These are phyloP conservation scores for Acanthacorydalis orientalis DNA, from an alignment of 2,888 invertebrate genomes.

Conservation along the genomic window DNA sequence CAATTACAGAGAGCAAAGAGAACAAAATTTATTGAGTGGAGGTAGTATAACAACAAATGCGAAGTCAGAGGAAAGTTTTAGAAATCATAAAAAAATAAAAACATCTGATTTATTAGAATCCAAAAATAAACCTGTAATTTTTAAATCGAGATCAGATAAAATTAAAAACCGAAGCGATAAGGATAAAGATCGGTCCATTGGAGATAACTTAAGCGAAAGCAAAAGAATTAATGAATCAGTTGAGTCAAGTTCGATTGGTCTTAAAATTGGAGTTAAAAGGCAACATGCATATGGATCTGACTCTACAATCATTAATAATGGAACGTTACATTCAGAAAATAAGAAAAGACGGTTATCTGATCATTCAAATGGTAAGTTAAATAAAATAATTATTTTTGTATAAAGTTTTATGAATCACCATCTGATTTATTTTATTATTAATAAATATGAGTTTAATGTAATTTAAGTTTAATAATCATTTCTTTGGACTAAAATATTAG, in stretches of 20 bases:
- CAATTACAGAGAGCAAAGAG: slow-evolving; percentile 18
- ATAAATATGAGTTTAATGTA: no score
- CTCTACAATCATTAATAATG: background rate
- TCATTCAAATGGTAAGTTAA: background rate
- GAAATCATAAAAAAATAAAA: slow-evolving; percentile 9
- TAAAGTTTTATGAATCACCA: no score
- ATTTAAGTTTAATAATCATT: no score
- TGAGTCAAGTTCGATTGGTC: slow-evolving; percentile 34
- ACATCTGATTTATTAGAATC: slow-evolving; percentile 5
- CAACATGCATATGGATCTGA: slow-evolving; percentile 19
- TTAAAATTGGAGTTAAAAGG: slow-evolving; percentile 25
- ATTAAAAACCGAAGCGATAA: slow-evolving; percentile 1
- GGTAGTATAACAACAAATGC: slow-evolving; percentile 13
- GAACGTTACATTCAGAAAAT: slow-evolving; percentile 1
- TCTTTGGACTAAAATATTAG: no score
- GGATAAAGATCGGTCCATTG: slow-evolving; percentile 20
- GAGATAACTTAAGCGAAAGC: slow-evolving; percentile 21
- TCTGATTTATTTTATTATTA: no score
- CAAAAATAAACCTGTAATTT: slow-evolving; percentile 1
- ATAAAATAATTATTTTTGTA: no score
- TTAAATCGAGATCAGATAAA: slow-evolving; percentile 10
- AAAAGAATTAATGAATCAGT: slow-evolving; percentile 40
- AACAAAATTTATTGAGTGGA: slow-evolving; percentile 27
- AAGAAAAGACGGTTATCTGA: slow-evolving; percentile 4
- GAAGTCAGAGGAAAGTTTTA: slow-evolving; percentile 10